Conservation (phyloP, 2,113 vertebrate genomes). For the Hippopotamus amphibius region DNA sequence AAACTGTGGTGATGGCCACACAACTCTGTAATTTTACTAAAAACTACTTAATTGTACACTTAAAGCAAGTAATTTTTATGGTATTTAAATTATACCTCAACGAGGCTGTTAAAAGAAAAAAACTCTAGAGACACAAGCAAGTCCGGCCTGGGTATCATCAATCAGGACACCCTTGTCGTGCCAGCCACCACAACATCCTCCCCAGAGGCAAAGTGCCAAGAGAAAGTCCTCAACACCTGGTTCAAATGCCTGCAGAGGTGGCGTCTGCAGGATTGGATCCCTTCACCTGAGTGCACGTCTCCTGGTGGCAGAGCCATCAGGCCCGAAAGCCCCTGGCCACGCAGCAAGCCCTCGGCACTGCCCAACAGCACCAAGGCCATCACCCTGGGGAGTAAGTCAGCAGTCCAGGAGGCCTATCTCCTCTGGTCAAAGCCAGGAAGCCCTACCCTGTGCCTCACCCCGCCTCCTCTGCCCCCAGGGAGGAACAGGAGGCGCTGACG, state of each 20-base stretch:
- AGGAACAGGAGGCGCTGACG: not conserved
- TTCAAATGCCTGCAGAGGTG: not conserved
- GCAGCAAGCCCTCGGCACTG: not conserved
- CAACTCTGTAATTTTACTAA: not conserved
- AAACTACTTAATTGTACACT: not conserved
- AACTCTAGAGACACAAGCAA: not conserved
- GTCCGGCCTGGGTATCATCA: not conserved
- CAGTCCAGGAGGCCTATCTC: not conserved
- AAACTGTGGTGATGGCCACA: not conserved
- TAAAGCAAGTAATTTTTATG: not conserved
- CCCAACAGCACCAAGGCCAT: not conserved
- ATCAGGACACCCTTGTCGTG: too few relatives aligned
- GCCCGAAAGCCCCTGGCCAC: not conserved
- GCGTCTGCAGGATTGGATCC: too few relatives aligned
- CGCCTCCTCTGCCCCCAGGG: not conserved
- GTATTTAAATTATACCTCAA: not conserved
- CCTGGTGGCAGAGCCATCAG: not conserved
- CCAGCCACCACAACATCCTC: not conserved
- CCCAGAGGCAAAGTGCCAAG: not conserved
- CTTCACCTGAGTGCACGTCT: not conserved
- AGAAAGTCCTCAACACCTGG: not conserved
- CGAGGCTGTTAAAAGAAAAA: not conserved
- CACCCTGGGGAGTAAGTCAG: rapidly evolving
- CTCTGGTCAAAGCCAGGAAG: not conserved
- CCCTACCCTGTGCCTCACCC: not conserved